Evolutionary conservation across 2,113 vertebrate species (phyloP), one percentile per base, ranked within the genome.

Genomic region (Albula glossodonta): DNA sequence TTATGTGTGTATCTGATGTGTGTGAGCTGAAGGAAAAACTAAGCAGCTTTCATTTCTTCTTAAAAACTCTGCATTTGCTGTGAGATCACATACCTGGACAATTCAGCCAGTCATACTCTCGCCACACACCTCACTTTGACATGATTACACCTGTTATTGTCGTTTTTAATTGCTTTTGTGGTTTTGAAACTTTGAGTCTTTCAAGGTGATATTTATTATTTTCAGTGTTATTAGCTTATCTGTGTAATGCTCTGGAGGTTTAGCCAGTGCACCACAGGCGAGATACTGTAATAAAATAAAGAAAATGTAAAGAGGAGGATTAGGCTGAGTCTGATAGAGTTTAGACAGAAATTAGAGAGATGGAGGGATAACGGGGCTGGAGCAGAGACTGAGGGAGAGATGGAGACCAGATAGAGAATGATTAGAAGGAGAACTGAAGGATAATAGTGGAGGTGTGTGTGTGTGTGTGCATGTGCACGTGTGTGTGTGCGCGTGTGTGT

Each of bases 381-480:
- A 57, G 10, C 74, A 17, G 53, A 19, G 41, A 85, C 31, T 60
- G 74, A 50, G 53, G 3, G 11, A 56, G 25, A 78, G 31, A 41
- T 41, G 1, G 31, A 41, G 17, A 57, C 10, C 74, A 17, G 53
- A 19, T 17, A 85, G 13, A 80, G 74, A 50, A 11, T 31, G 25
- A 78, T 9, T 25, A 48, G 9, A 70, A 77, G 11, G 52, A 51
- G 17, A 80, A 78, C 49, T 25, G 25, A 84, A 25, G 51, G 25
- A 84, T 13, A 50, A 9, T n/a, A 78, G 51, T 13, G 19, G 13
- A 84, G 51, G 19, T 6, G 13, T 15, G 52, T 8, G 51, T 11
- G 22, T 79, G 70, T 17, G 48, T 80, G 78, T 22, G 80, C 63
- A 82, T 81, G 50, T 83, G 66, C 60, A 60, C 25, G 66, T 52